These are phyloP conservation scores for Porites lobata DNA, from an alignment of 92 coral and sea anemone species.

Conservation along the genomic window DNA sequence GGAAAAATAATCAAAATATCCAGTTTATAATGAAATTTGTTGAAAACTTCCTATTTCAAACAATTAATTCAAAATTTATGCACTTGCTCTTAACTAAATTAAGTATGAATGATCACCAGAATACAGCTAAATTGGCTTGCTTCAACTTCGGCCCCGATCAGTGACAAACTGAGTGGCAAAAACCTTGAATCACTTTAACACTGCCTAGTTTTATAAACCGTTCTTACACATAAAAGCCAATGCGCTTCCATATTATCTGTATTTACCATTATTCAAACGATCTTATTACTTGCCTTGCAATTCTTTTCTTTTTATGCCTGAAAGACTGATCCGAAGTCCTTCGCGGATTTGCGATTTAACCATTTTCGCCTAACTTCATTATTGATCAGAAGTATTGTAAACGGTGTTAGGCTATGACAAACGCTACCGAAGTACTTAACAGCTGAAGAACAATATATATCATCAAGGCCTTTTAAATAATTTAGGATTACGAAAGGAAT, in stretches of 20 bases:
- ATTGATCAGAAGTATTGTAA: neutral
- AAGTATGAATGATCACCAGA: neutral
- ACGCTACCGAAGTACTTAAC: neutral
- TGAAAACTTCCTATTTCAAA: neutral
- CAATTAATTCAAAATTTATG: neutral
- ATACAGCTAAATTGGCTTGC: neutral
- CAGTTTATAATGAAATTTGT: neutral
- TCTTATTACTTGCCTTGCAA: too few species aligned
- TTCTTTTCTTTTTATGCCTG: too few species aligned
- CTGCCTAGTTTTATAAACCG: too few species aligned
- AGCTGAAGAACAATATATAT: neutral
- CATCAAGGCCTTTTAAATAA: neutral
- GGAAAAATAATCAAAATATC: neutral
- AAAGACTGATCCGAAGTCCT: too few species aligned
- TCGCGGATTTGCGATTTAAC: too few species aligned
- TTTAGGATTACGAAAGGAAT: conserved; percentile 2
- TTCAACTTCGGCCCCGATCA: neutral
- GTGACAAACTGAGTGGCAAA: neutral
- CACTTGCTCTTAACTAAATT: neutral
- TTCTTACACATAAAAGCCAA: too few species aligned
- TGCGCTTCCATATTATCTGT: too few species aligned
- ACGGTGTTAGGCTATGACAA: neutral
- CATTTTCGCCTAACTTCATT: neutral
- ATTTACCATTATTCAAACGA: neutral
- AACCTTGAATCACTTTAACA: neutral